Percentiles rank a stretch among this genome's conserved stretches.
Conservation (phyloP, 2,797 vertebrate species). For the Pangasius sanitwongsei region DNA sequence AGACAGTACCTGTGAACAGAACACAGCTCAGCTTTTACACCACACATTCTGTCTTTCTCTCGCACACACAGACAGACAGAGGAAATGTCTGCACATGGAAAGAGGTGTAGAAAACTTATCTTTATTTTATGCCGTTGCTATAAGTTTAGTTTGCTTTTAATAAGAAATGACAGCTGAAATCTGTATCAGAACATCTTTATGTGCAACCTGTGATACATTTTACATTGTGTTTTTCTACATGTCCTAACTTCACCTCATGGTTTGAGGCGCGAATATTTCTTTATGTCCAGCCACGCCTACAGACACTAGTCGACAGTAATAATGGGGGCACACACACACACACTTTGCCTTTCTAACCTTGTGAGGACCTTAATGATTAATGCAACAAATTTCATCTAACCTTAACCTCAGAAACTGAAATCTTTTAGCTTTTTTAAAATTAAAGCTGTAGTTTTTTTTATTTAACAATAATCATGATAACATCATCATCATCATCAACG, state of each 20-base stretch:
- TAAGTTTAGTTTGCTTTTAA: not conserved
- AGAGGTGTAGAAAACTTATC: not conserved
- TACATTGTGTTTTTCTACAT: not conserved
- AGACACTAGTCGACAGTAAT: not conserved
- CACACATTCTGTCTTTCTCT: not conserved
- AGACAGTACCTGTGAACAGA: slow-evolving; percentile 48
- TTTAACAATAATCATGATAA: too few species aligned
- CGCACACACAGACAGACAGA: not conserved
- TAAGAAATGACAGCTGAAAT: not conserved
- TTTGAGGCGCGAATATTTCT: not conserved
- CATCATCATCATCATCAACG: too few species aligned
- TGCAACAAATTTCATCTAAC: not conserved
- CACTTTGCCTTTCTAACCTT: not conserved
- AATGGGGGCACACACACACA: not conserved
- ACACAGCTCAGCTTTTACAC: slow-evolving; percentile 35
- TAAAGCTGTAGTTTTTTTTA: not conserved
- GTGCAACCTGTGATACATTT: not conserved
- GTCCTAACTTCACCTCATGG: not conserved
- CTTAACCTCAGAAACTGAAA: not conserved
- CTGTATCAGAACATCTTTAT: not conserved
- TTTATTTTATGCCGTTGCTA: not conserved
- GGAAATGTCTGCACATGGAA: not conserved
- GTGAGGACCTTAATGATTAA: not conserved
- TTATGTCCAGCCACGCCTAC: not conserved
- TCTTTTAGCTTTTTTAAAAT: not conserved